Percentiles rank a stretch among this genome's conserved stretches.
These are phyloP conservation scores for Puffinus mauretanicus DNA, from an alignment of 2,113 vertebrate genomes.

Conservation along the genomic window DNA sequence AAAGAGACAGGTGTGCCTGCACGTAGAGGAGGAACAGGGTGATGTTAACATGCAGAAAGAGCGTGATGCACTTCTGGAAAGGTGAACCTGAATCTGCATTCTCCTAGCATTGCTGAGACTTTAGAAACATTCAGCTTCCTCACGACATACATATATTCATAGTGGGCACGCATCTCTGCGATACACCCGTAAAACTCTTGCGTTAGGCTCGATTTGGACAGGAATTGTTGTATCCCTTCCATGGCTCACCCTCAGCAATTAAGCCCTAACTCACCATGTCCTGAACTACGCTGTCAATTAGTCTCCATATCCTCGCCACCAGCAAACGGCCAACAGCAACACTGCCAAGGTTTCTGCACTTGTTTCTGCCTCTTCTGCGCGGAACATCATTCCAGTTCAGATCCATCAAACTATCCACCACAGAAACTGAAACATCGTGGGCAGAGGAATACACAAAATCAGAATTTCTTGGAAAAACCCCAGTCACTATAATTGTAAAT, in stretches of 20 bases:
- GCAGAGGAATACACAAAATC: slow-evolving; percentile 10
- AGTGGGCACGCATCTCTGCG: accelerated
- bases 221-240: background rate
- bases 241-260: background rate
- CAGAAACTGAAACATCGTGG: background rate
- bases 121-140: background rate
- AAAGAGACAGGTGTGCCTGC: background rate
- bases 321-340: background rate
- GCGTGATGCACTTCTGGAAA: background rate
- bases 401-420: background rate
- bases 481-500: background rate
- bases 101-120: background rate
- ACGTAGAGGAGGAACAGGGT: background rate
- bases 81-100: background rate
- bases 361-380: background rate
- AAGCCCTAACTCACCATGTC: background rate
- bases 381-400: background rate
- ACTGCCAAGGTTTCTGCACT: background rate
- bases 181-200: background rate
- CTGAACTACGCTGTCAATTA: background rate
- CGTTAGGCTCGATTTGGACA: background rate
- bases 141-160: accelerated
- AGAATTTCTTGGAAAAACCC: slow-evolving; percentile 36
- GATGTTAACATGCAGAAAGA: background rate
- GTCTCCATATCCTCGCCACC: background rate